Percentiles rank a stretch among this genome's conserved stretches.
Conservation (phyloP, 2,113 vertebrate species). For the Tachysurus vachellii region DNA sequence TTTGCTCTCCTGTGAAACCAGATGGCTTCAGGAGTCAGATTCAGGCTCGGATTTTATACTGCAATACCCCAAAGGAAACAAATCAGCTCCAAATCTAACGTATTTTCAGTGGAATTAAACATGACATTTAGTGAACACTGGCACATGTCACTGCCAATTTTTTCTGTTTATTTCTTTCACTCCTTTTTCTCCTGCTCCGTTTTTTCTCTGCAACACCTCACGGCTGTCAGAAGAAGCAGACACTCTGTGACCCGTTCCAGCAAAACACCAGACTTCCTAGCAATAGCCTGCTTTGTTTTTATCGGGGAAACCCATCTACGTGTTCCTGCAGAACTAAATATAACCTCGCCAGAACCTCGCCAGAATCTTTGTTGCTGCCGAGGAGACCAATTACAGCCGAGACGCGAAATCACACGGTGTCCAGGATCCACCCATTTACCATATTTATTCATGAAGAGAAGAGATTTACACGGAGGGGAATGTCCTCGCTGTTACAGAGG, state of each 20-base stretch:
- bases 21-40: neutral
- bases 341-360: slow-evolving; percentile 26
- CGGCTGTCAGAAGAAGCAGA: slow-evolving; percentile 7
- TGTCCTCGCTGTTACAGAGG: neutral
- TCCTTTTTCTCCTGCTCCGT: neutral
- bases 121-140: neutral
- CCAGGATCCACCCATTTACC: slow-evolving; percentile 1
- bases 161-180: neutral
- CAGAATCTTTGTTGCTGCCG: slow-evolving; percentile 28
- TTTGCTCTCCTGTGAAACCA: slow-evolving; percentile 2
- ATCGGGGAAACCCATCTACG: slow-evolving; percentile 28
- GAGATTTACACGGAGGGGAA: slow-evolving; percentile 14
- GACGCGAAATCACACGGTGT: slow-evolving; percentile 20
- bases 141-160: neutral
- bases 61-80: neutral
- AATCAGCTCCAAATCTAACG: neutral
- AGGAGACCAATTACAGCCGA: slow-evolving; percentile 16
- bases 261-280: neutral
- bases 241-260: neutral
- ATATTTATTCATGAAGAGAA: slow-evolving; percentile 6
- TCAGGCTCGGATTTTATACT: neutral
- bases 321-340: slow-evolving; percentile 36
- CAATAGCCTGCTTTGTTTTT: slow-evolving; percentile 8
- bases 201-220: neutral
- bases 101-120: neutral